A percentile compares a stretch with the other conserved stretches of the same genome.
Evolutionary conservation across 2,888 invertebrate species (phyloP).

Genomic region (Scrobipalpa atriplicella): DNA sequence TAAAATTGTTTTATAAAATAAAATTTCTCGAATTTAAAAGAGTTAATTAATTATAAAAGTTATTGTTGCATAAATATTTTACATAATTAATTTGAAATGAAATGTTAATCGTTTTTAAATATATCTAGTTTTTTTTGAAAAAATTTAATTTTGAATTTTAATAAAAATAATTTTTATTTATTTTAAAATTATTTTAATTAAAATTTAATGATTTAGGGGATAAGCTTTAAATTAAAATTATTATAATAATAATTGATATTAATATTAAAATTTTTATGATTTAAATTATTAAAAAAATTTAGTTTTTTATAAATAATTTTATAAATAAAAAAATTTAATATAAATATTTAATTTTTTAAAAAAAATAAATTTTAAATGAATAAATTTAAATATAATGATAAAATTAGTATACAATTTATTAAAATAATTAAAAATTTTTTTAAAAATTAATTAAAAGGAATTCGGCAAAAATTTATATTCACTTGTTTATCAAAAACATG

Average conservation of each 20-base stretch:
- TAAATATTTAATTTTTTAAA: constrained; percentile 71
- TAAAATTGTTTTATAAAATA: no score
- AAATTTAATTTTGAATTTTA: constrained; percentile 77
- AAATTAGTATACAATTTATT: constrained; percentile 80
- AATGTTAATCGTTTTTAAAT: no score
- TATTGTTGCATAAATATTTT: no score
- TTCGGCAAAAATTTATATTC: no score
- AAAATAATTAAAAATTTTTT: constrained; percentile 86
- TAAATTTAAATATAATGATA: constrained; percentile 80
- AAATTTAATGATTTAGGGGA: no score
- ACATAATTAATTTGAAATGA: no score
- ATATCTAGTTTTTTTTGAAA: constrained; percentile 87
- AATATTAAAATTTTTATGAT: constrained; percentile 77
- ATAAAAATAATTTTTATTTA: constrained; percentile 44
- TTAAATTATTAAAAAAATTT: constrained; percentile 82
- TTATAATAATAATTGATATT: constrained; percentile 72
- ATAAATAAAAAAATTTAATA: constrained; percentile 54
- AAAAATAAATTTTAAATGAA: constrained; percentile 68
- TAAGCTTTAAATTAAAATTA: constrained; percentile 83
- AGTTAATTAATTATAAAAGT: no score
- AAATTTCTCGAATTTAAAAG: no score
- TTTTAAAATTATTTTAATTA: constrained; percentile 73
- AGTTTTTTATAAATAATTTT: constrained; percentile 76
- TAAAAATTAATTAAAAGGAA: constrained; percentile 82
- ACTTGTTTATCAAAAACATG: no score